Percentiles rank a stretch among this genome's conserved stretches.
These are phyloP conservation scores for Tychaedon coryphoeus DNA, from an alignment of 2,113 vertebrate species.

Conservation along the genomic window DNA sequence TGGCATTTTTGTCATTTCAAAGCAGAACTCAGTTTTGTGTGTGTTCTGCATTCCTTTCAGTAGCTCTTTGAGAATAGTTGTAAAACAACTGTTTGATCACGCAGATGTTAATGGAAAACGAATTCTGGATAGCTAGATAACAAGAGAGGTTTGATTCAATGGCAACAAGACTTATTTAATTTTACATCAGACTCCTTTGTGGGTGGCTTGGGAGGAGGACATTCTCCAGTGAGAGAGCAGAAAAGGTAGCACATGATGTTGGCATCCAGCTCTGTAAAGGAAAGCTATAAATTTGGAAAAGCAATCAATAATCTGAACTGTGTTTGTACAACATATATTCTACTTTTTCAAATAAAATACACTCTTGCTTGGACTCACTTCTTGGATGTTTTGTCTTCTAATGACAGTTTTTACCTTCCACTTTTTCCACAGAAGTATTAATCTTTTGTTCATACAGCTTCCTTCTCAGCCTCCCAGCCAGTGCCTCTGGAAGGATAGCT, in stretches of 20 bases:
- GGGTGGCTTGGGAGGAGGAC: neutral
- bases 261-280: neutral
- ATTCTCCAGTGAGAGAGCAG: neutral
- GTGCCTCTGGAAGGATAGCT: neutral
- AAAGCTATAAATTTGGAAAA: neutral
- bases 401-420: neutral
- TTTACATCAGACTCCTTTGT: neutral
- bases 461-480: neutral
- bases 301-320: neutral
- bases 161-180: neutral
- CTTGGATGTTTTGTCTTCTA: neutral
- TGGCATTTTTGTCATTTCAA: neutral
- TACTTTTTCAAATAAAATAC: neutral
- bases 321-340: neutral
- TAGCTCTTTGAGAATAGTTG: neutral
- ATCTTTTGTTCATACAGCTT: neutral
- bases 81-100: neutral
- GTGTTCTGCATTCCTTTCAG: neutral
- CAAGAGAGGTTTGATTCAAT: neutral
- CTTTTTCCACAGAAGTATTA: neutral
- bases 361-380: neutral
- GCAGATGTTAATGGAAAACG: neutral
- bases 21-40: neutral
- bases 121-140: neutral
- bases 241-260: neutral